Conservation (phyloP, 2,888 invertebrate species). For the Volucella inanis region DNA sequence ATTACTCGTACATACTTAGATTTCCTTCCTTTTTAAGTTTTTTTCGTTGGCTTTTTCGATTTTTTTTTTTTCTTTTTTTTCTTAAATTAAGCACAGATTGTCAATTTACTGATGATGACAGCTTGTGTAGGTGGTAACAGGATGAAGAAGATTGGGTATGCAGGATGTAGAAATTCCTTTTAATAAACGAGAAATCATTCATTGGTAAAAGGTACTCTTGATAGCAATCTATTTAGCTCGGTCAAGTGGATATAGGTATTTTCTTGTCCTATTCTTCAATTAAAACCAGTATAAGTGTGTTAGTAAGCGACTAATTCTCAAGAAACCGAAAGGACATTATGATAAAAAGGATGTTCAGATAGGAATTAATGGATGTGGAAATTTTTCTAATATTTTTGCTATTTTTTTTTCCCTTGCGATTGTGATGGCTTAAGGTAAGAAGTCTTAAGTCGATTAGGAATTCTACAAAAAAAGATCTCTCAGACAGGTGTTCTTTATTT, state of each 20-base stretch:
- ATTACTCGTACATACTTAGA: too few relatives aligned
- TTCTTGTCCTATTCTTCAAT: conserved; percentile 6
- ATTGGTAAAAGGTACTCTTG: conserved; percentile 20
- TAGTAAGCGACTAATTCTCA: too few relatives aligned
- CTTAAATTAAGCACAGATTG: conserved; percentile 32
- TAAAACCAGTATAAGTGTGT: too few relatives aligned
- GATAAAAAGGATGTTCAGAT: neutral
- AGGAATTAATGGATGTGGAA: neutral
- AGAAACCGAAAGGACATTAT: neutral
- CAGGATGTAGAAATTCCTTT: conserved; percentile 5
- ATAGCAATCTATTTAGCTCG: conserved; percentile 45
- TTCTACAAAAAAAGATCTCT: too few relatives aligned
- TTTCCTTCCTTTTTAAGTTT: too few relatives aligned
- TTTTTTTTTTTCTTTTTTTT: neutral
- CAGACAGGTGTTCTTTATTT: too few relatives aligned
- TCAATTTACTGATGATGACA: neutral
- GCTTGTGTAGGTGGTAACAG: neutral
- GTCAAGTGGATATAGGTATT: conserved; percentile 24
- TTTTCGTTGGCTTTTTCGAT: too few relatives aligned
- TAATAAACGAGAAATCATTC: conserved; percentile 51
- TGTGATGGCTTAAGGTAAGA: neutral
- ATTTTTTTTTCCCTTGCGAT: neutral
- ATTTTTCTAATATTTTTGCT: too few relatives aligned
- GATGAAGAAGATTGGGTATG: neutral
- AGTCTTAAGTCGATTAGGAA: too few relatives aligned